Evolutionary conservation across 2,113 vertebrate genomes (phyloP), one percentile per base, ranked within the genome.

Genomic region (Choloepus hoffmanni): DNA sequence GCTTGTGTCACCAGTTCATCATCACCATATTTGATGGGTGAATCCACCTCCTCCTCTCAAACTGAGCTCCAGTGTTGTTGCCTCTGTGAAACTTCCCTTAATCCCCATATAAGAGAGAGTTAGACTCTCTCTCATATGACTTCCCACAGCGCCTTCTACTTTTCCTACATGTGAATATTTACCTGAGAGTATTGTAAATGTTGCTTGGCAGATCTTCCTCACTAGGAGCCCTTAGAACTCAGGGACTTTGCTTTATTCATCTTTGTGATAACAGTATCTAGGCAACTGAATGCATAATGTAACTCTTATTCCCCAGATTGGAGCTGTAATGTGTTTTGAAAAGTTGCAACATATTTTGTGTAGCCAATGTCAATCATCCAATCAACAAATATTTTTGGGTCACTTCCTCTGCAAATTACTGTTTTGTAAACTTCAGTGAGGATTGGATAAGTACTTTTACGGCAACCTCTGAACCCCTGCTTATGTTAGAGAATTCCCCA

Each of bases 261-360:
- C 85, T 92, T 96, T 36, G 18, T 50, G 77, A 92, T 89, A 67
- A 79, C 40, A 73, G 45, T 62, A 33, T 78, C 16, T 78, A 92
- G 63, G 26, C 60, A 81, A 81, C 53, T 81, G 55, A 86, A 68
- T 43, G 23, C 14, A 73, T 68, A 90, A 85, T 89, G 13, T 67
- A 92, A 77, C 26, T 90, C 63, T 96, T 82, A 94, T 28, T 85
- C 24, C 79, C 65, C 26, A 92, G 40, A 83, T 55, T 93, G 68
- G 48, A 74, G 19, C 58, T 84, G 9, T 65, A 94, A 89, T 92
- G 40, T 28, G 24, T 78, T 95, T 95, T 73, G 2, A 76, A 95
- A 96, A 70, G 28, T 68, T 14, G 36, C 33, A 68, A 89, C 16
- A 26, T 48, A 50, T 84, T 94, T 95, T 90, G 70, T 85, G 45